Evolutionary conservation across 1,140 invertebrate species (phyloP).

Genomic region (Hypothenemus hampei): DNA sequence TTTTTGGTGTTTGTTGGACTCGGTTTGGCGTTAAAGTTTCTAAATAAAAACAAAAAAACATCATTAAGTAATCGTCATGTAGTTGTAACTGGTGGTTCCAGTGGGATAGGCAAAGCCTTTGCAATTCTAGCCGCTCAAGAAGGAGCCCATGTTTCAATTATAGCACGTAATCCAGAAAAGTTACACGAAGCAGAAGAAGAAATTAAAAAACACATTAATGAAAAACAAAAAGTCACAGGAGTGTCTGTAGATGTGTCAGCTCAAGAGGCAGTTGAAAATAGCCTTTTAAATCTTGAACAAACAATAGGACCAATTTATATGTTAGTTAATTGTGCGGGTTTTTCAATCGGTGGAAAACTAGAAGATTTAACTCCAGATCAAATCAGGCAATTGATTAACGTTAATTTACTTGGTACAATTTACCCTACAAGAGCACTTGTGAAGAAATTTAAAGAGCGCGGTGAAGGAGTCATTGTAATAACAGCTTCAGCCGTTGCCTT

Average conservation of each 20-base stretch:
- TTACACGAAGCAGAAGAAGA: slow-evolving; percentile 59
- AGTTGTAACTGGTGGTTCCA: slow-evolving; percentile 89
- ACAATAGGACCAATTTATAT: slow-evolving; percentile 71
- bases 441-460: slow-evolving; percentile 63
- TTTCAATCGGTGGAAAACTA: slow-evolving; percentile 70
- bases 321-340: slow-evolving; percentile 89
- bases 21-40: slow-evolving; percentile 1
- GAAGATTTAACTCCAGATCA: slow-evolving; percentile 72
- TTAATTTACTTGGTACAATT: slow-evolving; percentile 70
- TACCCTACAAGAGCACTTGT: slow-evolving; percentile 65
- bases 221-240: slow-evolving; percentile 63
- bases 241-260: slow-evolving; percentile 69
- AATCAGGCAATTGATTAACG: slow-evolving; percentile 64
- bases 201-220: slow-evolving; percentile 47
- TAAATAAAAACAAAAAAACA: slow-evolving; percentile 18
- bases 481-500: slow-evolving; percentile 88
- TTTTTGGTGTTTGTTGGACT: slow-evolving; percentile 5
- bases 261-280: slow-evolving; percentile 56
- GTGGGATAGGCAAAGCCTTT: slow-evolving; percentile 86
- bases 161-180: slow-evolving; percentile 73
- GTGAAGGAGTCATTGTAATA: slow-evolving; percentile 75
- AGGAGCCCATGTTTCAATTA: slow-evolving; percentile 85
- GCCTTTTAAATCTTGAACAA: slow-evolving; percentile 45
- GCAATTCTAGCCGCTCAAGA: slow-evolving; percentile 69
- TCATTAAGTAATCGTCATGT: slow-evolving; percentile 55